A percentile compares a stretch with the other conserved stretches of the same genome.
Evolutionary conservation across 2,113 vertebrate species (phyloP).

Genomic region (Clarias macrocephalus): DNA sequence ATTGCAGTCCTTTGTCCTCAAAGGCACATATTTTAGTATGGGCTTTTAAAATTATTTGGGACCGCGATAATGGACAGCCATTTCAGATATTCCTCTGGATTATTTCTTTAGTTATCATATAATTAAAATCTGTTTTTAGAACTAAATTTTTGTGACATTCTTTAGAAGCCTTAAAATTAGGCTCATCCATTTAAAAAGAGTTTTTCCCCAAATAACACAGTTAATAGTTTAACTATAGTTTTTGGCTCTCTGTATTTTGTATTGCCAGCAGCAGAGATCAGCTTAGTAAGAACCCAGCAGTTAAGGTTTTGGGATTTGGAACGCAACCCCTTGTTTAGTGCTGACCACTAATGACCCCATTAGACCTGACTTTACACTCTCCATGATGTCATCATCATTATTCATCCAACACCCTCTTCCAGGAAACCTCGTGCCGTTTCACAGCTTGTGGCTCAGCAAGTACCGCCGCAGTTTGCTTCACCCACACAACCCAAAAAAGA

Average conservation of each 20-base stretch:
- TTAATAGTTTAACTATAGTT: not conserved
- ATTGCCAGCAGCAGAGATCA: conserved; percentile 6
- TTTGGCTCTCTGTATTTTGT: not conserved
- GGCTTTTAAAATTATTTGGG: not conserved
- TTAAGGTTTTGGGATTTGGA: conserved; percentile 39
- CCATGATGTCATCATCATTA: conserved; percentile 22
- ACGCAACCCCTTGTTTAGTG: conserved; percentile 39
- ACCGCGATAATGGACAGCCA: not conserved
- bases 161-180: not conserved
- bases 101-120: not conserved
- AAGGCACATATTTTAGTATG: not conserved
- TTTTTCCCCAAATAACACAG: not conserved
- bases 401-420: conserved; percentile 57
- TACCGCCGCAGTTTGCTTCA: conserved; percentile 95
- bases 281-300: conserved; percentile 25
- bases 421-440: conserved; percentile 99
- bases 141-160: not conserved
- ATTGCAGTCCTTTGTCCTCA: not conserved
- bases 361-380: conserved; percentile 41
- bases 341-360: conserved; percentile 49
- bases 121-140: not conserved
- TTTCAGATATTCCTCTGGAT: not conserved
- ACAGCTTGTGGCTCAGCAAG: conserved; percentile 96
- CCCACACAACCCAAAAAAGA: conserved; percentile 98
- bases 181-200: not conserved